Evolutionary conservation across 2,888 invertebrate genomes (phyloP).

Genomic region (Diploptera punctata): DNA sequence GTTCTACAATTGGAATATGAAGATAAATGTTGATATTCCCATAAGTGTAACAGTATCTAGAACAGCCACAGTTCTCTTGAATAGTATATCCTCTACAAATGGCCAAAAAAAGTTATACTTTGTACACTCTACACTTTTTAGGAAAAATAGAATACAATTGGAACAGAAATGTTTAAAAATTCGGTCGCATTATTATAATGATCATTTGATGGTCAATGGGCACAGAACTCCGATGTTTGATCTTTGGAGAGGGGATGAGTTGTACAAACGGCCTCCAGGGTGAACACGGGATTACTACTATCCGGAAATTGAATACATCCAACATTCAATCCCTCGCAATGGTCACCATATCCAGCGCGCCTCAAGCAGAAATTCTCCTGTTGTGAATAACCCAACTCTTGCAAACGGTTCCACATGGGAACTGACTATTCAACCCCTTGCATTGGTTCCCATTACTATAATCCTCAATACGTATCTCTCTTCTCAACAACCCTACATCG

Average conservation of each 20-base stretch:
- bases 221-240: neutral
- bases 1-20: too few species aligned
- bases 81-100: too few species aligned
- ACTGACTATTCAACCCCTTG: too few species aligned
- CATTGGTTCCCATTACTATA: too few species aligned
- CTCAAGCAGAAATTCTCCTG: neutral
- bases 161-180: neutral
- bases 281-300: neutral
- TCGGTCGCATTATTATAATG: neutral
- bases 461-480: too few species aligned
- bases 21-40: too few species aligned
- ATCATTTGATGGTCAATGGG: neutral
- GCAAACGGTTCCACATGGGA: too few species aligned
- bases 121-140: too few species aligned
- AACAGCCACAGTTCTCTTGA: too few species aligned
- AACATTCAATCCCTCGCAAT: neutral
- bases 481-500: too few species aligned
- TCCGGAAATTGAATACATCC: conserved; percentile 11
- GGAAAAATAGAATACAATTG: neutral
- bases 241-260: neutral
- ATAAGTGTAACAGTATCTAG: too few species aligned
- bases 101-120: too few species aligned
- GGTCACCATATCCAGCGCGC: neutral
- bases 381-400: neutral
- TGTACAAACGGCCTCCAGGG: conserved; percentile 7